Base-by-base conservation (phyloP, 1,140 invertebrate genomes). In the Phymorhynchus buccinoides region DNA sequence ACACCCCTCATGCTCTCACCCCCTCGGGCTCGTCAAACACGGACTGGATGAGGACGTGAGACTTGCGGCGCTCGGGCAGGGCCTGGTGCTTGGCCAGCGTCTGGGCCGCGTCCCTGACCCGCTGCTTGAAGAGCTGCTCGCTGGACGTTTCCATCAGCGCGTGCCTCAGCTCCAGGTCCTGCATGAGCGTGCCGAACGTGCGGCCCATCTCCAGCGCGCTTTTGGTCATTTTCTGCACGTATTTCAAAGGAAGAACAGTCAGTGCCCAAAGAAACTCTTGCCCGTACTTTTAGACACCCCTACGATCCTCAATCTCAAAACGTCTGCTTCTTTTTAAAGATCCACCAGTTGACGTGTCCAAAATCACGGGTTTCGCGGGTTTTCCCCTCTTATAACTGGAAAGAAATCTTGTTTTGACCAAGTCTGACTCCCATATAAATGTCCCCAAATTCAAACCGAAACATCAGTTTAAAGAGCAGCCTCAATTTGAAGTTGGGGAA, bases 111-210 rank as follows among this genome's bases (percentile, higher is more conserved):
- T 95, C 94, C 42, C 94, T 91, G 27, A 95, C 91, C 16, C 89
- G 78, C 16, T 87, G 86, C 82, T 90, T 91, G 83, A 94, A 94
- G 4, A 93, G 90, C 68, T 91, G 89, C 44, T 92, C 92, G 32
- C 91, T 93, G 66, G 92, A 91, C 0, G 94, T 94, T 86, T 94
- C 94, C 42, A 95, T 90, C 39, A 95, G 91, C 71, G 92, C 88
- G 85, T 95, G 94, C 35, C 95, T 90, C 82, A 96, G 95, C 84
- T 95, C 95, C 92, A 95, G 94, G 88, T 96, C 95, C 41, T 95
- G 94, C 87, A 96, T 95, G 42, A 96, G 93, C 12, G 95, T 96
- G 7, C 95, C 94, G 90, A 96, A 96, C 35, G 95, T 96, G 44
- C 95, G 92, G 35, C 94, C 95, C 1, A 95, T 95, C 90, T 96